Conservation (phyloP, 2,113 vertebrate species). For the Brachypteracias leptosomus region DNA sequence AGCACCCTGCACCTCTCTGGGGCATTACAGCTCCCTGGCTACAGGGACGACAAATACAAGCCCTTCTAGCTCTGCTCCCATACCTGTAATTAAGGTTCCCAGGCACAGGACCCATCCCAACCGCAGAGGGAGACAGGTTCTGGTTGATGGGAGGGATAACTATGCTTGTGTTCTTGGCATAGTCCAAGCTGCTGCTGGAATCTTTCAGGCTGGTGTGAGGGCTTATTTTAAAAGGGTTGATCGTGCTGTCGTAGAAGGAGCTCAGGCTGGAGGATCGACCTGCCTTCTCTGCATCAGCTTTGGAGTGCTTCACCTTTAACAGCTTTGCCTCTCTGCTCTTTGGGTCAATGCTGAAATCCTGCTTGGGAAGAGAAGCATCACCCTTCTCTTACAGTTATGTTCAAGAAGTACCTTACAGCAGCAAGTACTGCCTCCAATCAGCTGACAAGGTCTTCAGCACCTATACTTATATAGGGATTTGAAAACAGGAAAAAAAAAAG, state of each 20-base stretch:
- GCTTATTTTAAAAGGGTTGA: constrained; percentile 31
- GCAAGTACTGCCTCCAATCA: fast-evolving
- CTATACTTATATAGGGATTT: not conserved
- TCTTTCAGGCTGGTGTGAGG: constrained; percentile 59
- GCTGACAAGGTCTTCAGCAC: fast-evolving
- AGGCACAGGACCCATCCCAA: constrained; percentile 36
- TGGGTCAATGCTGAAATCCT: constrained; percentile 66
- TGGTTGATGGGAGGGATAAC: constrained; percentile 71
- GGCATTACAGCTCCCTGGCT: not conserved
- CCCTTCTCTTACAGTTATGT: not conserved
- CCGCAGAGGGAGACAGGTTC: constrained; percentile 38
- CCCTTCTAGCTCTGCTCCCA: not conserved
- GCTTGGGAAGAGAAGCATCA: constrained; percentile 22
- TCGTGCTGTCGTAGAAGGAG: constrained; percentile 6
- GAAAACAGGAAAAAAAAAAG: not conserved
- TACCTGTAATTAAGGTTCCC: constrained; percentile 77
- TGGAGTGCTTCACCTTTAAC: constrained; percentile 54
- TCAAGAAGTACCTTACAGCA: not conserved
- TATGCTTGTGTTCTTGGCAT: constrained; percentile 3
- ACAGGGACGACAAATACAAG: not conserved
- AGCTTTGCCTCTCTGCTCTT: constrained; percentile 68
- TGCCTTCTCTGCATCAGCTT: constrained; percentile 56
- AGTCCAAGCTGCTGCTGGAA: constrained; percentile 54
- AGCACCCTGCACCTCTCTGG: not conserved
- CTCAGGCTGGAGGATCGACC: constrained; percentile 24